Evolutionary conservation across 2,888 invertebrate species (phyloP).

Genomic region (Ormia ochracea): DNA sequence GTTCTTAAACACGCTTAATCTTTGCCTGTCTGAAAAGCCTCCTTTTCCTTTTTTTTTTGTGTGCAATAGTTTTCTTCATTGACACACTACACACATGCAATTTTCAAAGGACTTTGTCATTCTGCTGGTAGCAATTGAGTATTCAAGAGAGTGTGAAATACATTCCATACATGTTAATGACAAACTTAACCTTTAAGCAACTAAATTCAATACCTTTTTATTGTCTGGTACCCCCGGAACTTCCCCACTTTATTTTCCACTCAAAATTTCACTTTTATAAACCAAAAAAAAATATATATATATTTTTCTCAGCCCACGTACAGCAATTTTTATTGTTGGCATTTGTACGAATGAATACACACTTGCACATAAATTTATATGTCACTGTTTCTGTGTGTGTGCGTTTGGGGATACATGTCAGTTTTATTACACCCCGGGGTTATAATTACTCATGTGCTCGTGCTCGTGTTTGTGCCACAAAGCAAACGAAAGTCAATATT

Average conservation of each 20-base stretch:
- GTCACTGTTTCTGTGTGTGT: neutral
- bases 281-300: constrained; percentile 13
- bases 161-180: constrained; percentile 49
- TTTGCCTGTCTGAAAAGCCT: neutral
- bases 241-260: neutral
- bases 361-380: neutral
- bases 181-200: constrained; percentile 56
- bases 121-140: neutral
- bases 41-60: neutral
- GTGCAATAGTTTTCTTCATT: neutral
- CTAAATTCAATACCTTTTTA: constrained; percentile 47
- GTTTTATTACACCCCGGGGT: constrained; percentile 54
- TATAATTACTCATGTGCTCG: constrained; percentile 24
- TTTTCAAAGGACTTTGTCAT: constrained; percentile 2
- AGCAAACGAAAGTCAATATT: constrained; percentile 30
- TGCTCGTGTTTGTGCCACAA: constrained; percentile 22
- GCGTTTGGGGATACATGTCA: constrained; percentile 48
- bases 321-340: neutral
- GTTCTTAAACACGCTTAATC: neutral
- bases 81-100: neutral
- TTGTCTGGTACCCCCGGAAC: constrained; percentile 34
- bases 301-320: constrained; percentile 1
- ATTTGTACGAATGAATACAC: neutral
- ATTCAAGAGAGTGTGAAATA: neutral
- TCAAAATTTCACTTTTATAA: constrained; percentile 59